Conservation (phyloP, 2,113 vertebrate genomes). For the Isurus oxyrinchus region DNA sequence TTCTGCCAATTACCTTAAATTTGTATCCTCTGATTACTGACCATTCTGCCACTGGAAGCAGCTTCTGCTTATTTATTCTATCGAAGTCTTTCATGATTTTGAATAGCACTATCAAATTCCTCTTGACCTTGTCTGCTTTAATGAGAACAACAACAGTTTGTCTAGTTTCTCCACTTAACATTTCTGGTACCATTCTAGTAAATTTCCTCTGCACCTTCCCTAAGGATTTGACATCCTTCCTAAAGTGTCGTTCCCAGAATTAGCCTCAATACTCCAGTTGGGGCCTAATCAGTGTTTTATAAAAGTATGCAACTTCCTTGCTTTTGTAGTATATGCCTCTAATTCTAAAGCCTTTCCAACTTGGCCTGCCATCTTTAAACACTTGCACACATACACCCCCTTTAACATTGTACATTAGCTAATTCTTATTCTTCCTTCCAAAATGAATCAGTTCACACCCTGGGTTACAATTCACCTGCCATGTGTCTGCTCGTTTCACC, state of each 20-base stretch:
- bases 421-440: not conserved
- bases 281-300: not conserved
- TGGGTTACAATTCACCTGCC: not conserved
- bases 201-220: not conserved
- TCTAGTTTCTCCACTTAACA: not conserved
- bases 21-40: not conserved
- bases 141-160: not conserved
- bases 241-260: not conserved
- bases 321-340: not conserved
- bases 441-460: no score
- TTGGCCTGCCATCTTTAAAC: not conserved
- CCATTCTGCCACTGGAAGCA: not conserved
- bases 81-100: not conserved
- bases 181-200: not conserved
- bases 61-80: not conserved
- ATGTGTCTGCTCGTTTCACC: not conserved
- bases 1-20: not conserved
- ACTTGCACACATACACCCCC: not conserved
- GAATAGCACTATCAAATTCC: not conserved
- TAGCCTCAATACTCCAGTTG: not conserved
- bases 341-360: not conserved
- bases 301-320: not conserved
- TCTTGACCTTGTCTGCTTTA: not conserved
- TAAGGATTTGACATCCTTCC: not conserved
- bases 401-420: not conserved